phyloP scores from a whole-genome alignment of 2,888 invertebrate species.

The Sarcophaga variegata region DNA sequence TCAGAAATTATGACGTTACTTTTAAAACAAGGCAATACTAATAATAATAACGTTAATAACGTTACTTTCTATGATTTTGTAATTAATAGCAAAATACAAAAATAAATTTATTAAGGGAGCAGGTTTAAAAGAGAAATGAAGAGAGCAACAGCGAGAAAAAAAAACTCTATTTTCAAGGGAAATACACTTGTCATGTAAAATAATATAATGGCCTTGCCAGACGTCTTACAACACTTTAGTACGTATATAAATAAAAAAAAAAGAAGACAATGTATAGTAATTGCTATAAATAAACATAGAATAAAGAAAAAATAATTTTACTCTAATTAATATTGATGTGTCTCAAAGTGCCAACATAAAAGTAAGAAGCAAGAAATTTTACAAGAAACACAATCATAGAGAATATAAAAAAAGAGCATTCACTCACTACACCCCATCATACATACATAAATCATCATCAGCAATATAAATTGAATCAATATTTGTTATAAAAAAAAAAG shows the following conservation, averaged over 20 bases:
- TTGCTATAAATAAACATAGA: conserved; percentile 38
- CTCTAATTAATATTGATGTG: conserved; percentile 35
- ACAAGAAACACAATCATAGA: conserved; percentile 3
- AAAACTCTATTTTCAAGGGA: neutral
- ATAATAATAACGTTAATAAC: neutral
- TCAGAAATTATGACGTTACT: conserved; percentile 9
- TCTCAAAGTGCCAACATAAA: neutral
- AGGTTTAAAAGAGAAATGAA: neutral
- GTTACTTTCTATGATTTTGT: neutral
- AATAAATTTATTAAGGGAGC: neutral
- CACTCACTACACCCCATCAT: neutral
- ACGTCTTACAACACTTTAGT: conserved; percentile 2
- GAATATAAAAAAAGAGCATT: neutral
- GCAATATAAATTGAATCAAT: conserved; percentile 26
- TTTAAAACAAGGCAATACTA: conserved; percentile 8
- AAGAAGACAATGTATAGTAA: neutral
- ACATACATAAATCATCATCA: neutral
- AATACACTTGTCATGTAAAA: conserved; percentile 48
- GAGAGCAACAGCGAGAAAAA: conserved; percentile 6
- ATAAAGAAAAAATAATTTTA: conserved; percentile 23
- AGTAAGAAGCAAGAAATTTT: neutral
- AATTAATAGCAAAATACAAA: conserved; percentile 8
- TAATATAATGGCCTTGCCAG: conserved; percentile 44
- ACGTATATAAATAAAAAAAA: neutral
- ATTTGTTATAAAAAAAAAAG: conserved; percentile 7